phyloP scores from a whole-genome alignment of 1,140 invertebrate species.

The Adelges cooleyi region DNA sequence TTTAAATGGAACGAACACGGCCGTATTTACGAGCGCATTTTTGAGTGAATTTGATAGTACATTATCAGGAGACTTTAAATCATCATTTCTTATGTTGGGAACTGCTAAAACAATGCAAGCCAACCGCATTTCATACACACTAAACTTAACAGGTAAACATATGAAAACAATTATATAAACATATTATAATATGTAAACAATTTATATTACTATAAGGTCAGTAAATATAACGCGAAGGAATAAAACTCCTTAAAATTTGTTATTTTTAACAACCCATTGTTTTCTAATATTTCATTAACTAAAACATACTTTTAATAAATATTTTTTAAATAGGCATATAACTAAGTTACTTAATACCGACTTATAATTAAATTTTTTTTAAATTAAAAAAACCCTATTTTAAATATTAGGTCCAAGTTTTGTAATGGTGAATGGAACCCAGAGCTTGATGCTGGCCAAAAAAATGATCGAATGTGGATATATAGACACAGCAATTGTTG shows the following conservation, averaged over 20 bases:
- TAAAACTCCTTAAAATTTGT: too few relatives aligned
- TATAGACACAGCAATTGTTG: slow-evolving; percentile 57
- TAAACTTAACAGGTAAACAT: slow-evolving; percentile 17
- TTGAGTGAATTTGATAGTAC: background rate
- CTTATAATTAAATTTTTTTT: too few relatives aligned
- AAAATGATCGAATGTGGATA: slow-evolving; percentile 48
- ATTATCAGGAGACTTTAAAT: background rate
- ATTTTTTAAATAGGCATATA: too few relatives aligned
- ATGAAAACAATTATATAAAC: too few relatives aligned
- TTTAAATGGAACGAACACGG: background rate
- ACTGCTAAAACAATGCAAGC: slow-evolving; percentile 54
- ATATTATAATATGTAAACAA: too few relatives aligned
- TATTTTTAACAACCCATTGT: too few relatives aligned
- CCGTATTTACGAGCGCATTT: background rate
- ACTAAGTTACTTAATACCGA: too few relatives aligned
- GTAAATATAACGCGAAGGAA: too few relatives aligned
- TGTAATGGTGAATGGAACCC: slow-evolving; percentile 51
- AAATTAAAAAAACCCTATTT: too few relatives aligned
- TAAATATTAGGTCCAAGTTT: slow-evolving; percentile 51
- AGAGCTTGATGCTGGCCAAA: slow-evolving; percentile 52
- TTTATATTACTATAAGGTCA: too few relatives aligned
- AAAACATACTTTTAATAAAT: too few relatives aligned
- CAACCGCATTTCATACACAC: slow-evolving; percentile 43
- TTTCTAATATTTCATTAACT: too few relatives aligned
- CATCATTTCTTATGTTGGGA: slow-evolving; percentile 42